Base-by-base conservation (phyloP, 2,797 vertebrate genomes). In the Enteromius treurensis region DNA sequence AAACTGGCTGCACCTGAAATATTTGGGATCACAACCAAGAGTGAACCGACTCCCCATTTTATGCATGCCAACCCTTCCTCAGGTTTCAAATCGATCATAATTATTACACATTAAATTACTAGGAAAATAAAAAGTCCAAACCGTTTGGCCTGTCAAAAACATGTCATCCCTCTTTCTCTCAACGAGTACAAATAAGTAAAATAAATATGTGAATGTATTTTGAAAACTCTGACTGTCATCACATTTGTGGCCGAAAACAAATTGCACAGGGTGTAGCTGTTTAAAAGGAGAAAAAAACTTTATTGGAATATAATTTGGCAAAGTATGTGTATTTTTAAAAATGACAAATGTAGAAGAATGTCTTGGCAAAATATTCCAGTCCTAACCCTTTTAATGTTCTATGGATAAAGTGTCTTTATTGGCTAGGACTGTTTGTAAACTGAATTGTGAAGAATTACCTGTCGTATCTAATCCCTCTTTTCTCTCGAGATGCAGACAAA, bases 341-440 rank as follows among this genome's bases (percentile, higher is more conserved):
- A 40, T 17, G 2, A 47, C 17, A 42, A 29, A 80, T 55, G 45
- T 69, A 26, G 26, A 2, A 68, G 15, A 68, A 79, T 9, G 10
- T 70, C 53, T 49, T 81, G 79, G 79, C 68, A 49, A 81, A 62
- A 70, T 34, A 49, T 34, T 67, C 29, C 21, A 78, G 42, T 65
- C 47, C 29, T 67, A 76, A 40, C 51, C 45, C 42, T 67, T 32
- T 13, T 51, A 67, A 40, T 51, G 42, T 17, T 79, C 7, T 6
- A 67, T 51, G 62, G 62, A 51, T 67, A 67, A 51, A 49, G n/a
- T 69, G 21, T 73, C 19, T 62, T 2, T 19, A n/a, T 60, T 80
- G 53, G 53, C 37, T 70, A 17, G 7, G 40, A 55, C 51, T 71
- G 29, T 70, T 29, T 45, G 68, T 80, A 60, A 80, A 60, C 78